These are phyloP conservation scores for Chiloscyllium punctatum DNA, from an alignment of 2,797 vertebrate genomes.

Conservation along the genomic window DNA sequence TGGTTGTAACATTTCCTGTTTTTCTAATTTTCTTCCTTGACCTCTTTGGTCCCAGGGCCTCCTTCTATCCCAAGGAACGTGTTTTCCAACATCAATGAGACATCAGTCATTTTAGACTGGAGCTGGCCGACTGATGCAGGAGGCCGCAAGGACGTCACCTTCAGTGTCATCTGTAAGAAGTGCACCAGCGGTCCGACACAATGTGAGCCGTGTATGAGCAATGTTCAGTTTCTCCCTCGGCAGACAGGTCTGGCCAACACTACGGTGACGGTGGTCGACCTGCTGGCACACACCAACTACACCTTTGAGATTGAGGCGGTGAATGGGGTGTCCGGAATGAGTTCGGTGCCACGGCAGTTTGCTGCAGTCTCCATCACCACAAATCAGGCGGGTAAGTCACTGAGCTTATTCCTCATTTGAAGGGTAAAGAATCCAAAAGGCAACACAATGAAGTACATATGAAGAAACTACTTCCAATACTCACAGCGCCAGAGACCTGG, in stretches of 20 bases:
- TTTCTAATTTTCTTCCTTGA: not conserved
- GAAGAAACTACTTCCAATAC: not conserved
- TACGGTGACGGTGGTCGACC: slow-evolving; percentile 84
- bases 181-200: slow-evolving; percentile 59
- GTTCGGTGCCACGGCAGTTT: slow-evolving; percentile 69
- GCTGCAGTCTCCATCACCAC: slow-evolving; percentile 93
- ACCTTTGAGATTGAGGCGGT: slow-evolving; percentile 90
- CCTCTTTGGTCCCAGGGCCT: slow-evolving; percentile 62
- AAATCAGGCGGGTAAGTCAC: slow-evolving; percentile 88
- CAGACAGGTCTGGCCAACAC: slow-evolving; percentile 81
- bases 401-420: not conserved
- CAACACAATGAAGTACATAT: not conserved
- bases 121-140: slow-evolving; percentile 88
- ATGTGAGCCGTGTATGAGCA: slow-evolving; percentile 80
- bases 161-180: slow-evolving; percentile 87
- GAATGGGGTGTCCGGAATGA: slow-evolving; percentile 82
- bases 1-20: not conserved
- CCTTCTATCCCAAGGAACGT: slow-evolving; percentile 88
- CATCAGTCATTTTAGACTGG: slow-evolving; percentile 96
- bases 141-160: slow-evolving; percentile 82
- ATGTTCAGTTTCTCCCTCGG: slow-evolving; percentile 82
- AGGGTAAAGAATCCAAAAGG: not conserved
- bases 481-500: too few species aligned
- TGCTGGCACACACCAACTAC: slow-evolving; percentile 95
- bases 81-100: slow-evolving; percentile 97